Percentiles rank a stretch among this genome's conserved stretches.
These are phyloP conservation scores for Chaitophorus viminalis DNA, from an alignment of 2,888 invertebrate species.

Conservation along the genomic window DNA sequence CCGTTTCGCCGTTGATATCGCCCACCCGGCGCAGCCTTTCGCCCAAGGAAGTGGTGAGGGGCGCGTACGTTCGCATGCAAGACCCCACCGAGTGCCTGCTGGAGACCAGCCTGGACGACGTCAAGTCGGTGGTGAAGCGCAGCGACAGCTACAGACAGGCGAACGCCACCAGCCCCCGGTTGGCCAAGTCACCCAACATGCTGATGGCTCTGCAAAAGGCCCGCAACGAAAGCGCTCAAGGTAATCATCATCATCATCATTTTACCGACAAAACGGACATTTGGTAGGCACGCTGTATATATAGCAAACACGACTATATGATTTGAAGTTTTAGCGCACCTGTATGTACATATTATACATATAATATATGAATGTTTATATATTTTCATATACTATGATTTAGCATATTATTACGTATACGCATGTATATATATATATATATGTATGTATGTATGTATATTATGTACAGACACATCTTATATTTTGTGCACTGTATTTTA, in stretches of 20 bases:
- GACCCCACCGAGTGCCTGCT: constrained; percentile 68
- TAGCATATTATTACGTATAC: background rate
- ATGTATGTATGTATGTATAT: too few species aligned
- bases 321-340: background rate
- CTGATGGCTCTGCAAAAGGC: constrained; percentile 48
- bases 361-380: too few species aligned
- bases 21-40: constrained; percentile 63
- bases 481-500: constrained; percentile 37
- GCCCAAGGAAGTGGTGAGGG: constrained; percentile 62
- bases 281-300: constrained; percentile 23
- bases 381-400: background rate
- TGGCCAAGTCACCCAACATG: constrained; percentile 51
- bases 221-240: constrained; percentile 54
- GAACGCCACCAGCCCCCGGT: constrained; percentile 74
- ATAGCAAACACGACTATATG: background rate
- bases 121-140: constrained; percentile 74
- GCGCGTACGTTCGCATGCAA: constrained; percentile 72
- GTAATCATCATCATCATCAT: constrained; percentile 58
- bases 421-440: too few species aligned
- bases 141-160: constrained; percentile 88
- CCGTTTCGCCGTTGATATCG: constrained; percentile 64
- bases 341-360: too few species aligned
- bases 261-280: constrained; percentile 59
- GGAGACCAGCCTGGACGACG: constrained; percentile 66
- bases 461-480: background rate